Evolutionary conservation across 2,888 invertebrate species (phyloP).

Genomic region (Caenorhabditis auriculariae): DNA sequence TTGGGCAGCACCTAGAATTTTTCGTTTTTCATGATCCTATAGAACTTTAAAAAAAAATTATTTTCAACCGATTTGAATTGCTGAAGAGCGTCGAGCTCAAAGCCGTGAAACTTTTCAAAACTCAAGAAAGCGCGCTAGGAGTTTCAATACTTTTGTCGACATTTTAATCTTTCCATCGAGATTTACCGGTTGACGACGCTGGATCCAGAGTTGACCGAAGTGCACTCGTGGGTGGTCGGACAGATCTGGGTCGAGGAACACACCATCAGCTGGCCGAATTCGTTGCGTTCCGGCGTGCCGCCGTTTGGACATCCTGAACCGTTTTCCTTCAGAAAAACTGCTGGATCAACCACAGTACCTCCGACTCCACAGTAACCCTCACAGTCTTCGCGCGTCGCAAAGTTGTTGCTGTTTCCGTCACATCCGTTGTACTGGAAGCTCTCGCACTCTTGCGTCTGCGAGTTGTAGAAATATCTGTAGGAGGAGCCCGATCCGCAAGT

Average conservation of each 20-base stretch:
- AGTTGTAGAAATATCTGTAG: slow-evolving; percentile 60
- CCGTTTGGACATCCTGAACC: slow-evolving; percentile 54
- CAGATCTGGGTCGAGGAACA: slow-evolving; percentile 49
- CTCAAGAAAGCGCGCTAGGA: no score
- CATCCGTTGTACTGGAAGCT: slow-evolving; percentile 60
- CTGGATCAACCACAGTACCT: slow-evolving; percentile 5
- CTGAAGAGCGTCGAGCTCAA: no score
- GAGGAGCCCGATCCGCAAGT: slow-evolving; percentile 60
- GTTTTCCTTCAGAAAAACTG: not conserved
- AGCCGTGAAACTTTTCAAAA: no score
- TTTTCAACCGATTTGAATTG: no score
- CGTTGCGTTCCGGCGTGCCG: slow-evolving; percentile 59
- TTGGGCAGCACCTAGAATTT: slow-evolving; percentile 47
- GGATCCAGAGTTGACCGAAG: slow-evolving; percentile 53
- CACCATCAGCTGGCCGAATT: slow-evolving; percentile 59
- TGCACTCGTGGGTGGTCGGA: slow-evolving; percentile 61
- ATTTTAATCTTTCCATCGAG: no score
- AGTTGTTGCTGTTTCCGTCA: slow-evolving; percentile 62
- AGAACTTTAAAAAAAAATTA: no score
- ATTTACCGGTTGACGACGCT: slow-evolving; percentile 56
- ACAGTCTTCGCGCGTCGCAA: slow-evolving; percentile 57
- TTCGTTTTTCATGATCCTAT: no score
- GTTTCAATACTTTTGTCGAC: no score
- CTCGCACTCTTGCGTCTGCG: slow-evolving; percentile 57
- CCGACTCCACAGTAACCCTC: slow-evolving; percentile 49